Evolutionary conservation across 2,888 invertebrate genomes (phyloP).

Genomic region (Argynnis bischoffii): DNA sequence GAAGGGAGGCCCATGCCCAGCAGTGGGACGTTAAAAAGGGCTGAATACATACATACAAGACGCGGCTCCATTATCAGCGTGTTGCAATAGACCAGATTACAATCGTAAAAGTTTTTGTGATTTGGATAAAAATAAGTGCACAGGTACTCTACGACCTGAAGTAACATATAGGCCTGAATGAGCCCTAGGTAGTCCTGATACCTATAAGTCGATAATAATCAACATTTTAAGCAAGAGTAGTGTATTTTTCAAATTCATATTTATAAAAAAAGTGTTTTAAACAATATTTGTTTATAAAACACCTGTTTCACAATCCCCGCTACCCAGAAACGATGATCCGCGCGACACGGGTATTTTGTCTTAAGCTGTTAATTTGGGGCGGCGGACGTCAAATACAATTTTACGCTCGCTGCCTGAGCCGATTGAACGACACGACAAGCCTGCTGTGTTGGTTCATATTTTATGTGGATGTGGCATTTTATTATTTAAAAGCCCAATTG

Average conservation of each 20-base stretch:
- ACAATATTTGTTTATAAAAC: slow-evolving; percentile 41
- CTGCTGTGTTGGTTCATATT: slow-evolving; percentile 48
- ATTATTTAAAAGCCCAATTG: not conserved
- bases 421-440: slow-evolving; percentile 78
- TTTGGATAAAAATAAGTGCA: too few relatives aligned
- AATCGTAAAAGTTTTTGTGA: too few relatives aligned
- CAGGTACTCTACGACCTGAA: too few relatives aligned
- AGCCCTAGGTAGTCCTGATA: too few relatives aligned
- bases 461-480: slow-evolving; percentile 34
- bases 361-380: slow-evolving; percentile 74
- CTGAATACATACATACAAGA: too few relatives aligned
- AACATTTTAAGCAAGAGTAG: too few relatives aligned
- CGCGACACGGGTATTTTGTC: slow-evolving; percentile 77
- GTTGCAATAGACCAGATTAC: too few relatives aligned
- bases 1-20: too few relatives aligned
- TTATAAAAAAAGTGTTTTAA: not conserved
- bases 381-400: slow-evolving; percentile 80
- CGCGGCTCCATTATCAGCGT: too few relatives aligned
- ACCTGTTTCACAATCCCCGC: slow-evolving; percentile 54
- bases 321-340: slow-evolving; percentile 69
- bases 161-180: too few relatives aligned
- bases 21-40: too few relatives aligned
- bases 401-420: slow-evolving; percentile 79
- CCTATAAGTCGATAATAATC: too few relatives aligned
- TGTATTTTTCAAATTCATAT: not conserved